These are phyloP conservation scores for Esperia sulphurella DNA, from an alignment of 2,888 invertebrate species.

Conservation along the genomic window DNA sequence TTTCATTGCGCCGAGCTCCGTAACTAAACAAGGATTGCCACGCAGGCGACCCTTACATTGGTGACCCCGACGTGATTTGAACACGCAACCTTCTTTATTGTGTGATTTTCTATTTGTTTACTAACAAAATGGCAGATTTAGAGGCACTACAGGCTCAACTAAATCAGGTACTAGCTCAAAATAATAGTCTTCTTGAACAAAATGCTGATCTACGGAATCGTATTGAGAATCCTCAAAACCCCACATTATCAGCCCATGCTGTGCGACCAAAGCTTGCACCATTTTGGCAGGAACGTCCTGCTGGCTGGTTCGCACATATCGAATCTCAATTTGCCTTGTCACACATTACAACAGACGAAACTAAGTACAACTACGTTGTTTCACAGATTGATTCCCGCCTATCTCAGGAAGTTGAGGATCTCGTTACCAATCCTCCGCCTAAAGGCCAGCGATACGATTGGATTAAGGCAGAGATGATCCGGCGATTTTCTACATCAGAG, in stretches of 20 bases:
- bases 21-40: no score
- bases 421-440: not conserved
- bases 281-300: not conserved
- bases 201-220: no score
- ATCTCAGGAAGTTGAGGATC: not conserved
- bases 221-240: no score
- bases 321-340: not conserved
- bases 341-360: not conserved
- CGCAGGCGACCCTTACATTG: no score
- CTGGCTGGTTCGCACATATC: not conserved
- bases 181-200: no score
- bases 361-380: not conserved
- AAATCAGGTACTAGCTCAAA: no score
- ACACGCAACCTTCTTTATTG: constrained; percentile 99
- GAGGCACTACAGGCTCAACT: no score
- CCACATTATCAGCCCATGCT: not conserved
- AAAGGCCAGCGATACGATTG: not conserved
- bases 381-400: not conserved
- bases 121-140: no score
- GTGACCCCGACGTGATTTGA: constrained; percentile 98
- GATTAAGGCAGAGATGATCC: constrained; percentile 1
- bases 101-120: no score
- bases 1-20: no score
- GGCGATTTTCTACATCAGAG: constrained; percentile 3
- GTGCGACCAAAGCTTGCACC: not conserved